A percentile compares a stretch with the other conserved stretches of the same genome.
phyloP scores from a whole-genome alignment of 2,113 vertebrate species.

The Erythrocercus mccallii region DNA sequence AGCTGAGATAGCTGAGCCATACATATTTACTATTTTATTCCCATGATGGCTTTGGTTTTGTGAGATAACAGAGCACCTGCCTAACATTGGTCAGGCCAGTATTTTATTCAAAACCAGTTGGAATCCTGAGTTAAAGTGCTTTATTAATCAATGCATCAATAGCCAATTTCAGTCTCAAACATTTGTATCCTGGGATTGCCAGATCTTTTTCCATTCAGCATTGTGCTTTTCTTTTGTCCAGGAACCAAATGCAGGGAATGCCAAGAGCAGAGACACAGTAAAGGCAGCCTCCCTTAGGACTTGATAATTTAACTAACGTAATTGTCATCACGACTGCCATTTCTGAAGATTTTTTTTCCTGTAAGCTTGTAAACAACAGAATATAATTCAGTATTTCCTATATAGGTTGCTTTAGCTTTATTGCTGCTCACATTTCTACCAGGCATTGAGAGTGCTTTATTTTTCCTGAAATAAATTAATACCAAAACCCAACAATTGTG shows the following conservation, averaged over 20 bases:
- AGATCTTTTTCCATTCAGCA: not conserved
- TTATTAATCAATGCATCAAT: not conserved
- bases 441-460: not conserved
- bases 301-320: not conserved
- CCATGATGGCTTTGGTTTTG: not conserved
- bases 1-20: not conserved
- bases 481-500: not conserved
- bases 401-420: not conserved
- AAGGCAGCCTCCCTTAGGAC: not conserved
- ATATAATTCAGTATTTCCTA: not conserved
- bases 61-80: not conserved
- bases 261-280: not conserved
- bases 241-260: not conserved
- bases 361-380: not conserved
- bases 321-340: not conserved
- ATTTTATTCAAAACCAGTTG: not conserved
- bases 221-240: not conserved
- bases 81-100: not conserved
- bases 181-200: not conserved
- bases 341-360: not conserved
- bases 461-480: not conserved
- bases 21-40: conserved; percentile 1
- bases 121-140: not conserved
- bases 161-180: not conserved
- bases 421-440: not conserved